Conservation (phyloP, 2,113 vertebrate species). For the Ranitomeya imitator region DNA sequence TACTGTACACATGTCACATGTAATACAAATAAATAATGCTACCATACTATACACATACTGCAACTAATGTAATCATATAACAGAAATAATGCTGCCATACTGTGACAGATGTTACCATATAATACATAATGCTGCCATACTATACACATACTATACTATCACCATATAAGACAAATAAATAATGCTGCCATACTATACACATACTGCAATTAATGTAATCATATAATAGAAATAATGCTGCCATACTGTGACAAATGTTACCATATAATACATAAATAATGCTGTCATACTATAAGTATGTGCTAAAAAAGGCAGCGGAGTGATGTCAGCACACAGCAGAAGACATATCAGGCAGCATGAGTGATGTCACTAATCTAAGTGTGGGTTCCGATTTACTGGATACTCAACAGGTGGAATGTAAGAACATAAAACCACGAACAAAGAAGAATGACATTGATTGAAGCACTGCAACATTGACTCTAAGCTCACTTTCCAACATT, state of each 20-base stretch:
- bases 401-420: no score
- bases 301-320: no score
- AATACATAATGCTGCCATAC: neutral
- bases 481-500: neutral
- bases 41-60: no score
- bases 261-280: neutral
- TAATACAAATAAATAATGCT: no score
- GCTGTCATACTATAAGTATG: neutral
- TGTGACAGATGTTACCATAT: no score
- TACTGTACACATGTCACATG: no score
- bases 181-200: neutral
- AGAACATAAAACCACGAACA: neutral
- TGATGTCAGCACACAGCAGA: no score
- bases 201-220: neutral
- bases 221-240: neutral
- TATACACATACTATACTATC: neutral
- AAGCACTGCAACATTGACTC: neutral
- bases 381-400: no score
- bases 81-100: neutral
- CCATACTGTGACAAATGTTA: neutral
- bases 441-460: neutral
- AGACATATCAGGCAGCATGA: no score
- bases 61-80: neutral
- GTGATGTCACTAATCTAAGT: no score
- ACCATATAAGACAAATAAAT: neutral